A percentile compares a stretch with the other conserved stretches of the same genome.
phyloP scores from a whole-genome alignment of 2,113 vertebrate species.

The Saimiri boliviensis region DNA sequence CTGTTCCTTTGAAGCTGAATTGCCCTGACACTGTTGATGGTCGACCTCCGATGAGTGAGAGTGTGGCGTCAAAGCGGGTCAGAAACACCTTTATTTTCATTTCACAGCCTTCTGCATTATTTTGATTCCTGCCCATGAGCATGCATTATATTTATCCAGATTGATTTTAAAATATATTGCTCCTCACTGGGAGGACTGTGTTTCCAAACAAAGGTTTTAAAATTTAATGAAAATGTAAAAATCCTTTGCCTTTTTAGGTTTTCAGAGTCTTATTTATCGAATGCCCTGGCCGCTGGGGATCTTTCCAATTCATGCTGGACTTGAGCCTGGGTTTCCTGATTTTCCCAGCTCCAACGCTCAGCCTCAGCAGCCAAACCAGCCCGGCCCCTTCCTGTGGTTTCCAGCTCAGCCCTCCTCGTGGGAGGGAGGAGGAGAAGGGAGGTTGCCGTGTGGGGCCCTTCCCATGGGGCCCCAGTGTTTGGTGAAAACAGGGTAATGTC shows the following conservation, averaged over 20 bases:
- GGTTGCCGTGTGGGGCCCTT: neutral
- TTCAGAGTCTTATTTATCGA: slow-evolving; percentile 14
- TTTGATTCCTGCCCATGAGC: neutral
- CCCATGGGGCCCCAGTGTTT: neutral
- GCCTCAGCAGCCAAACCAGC: neutral
- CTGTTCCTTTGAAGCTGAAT: neutral
- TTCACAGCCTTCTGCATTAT: neutral
- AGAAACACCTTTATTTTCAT: neutral
- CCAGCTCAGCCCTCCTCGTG: neutral
- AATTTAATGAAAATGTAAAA: neutral
- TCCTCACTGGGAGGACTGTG: neutral
- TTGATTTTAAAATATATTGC: neutral
- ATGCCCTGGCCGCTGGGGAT: neutral
- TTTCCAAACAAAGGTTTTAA: slow-evolving; percentile 30
- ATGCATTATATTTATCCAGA: neutral
- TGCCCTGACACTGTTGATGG: neutral
- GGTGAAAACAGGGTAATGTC: neutral
- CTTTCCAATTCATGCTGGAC: slow-evolving; percentile 42
- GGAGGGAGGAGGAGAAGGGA: neutral
- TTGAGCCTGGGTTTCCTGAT: slow-evolving; percentile 46
- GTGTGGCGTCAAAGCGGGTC: too few relatives aligned
- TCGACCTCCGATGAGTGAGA: neutral
- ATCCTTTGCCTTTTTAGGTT: neutral
- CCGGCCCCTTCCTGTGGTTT: slow-evolving; percentile 66
- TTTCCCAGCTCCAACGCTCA: neutral